A percentile compares a stretch with the other conserved stretches of the same genome.
Conservation (phyloP, 2,797 vertebrate genomes). For the Poecilia picta region DNA sequence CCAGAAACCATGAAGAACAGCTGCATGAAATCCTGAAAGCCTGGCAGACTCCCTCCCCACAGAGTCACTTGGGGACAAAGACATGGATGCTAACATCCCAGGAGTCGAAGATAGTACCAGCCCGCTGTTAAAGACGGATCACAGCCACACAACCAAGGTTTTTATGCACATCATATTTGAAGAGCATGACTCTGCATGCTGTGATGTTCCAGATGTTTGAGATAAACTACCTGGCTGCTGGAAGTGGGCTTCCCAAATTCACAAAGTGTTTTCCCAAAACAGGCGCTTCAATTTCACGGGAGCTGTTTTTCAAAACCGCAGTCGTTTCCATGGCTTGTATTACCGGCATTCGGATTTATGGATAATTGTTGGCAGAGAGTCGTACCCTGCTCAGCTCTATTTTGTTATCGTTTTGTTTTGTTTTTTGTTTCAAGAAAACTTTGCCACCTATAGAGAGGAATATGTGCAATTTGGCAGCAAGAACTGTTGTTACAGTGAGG, state of each 20-base stretch:
- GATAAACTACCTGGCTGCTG: constrained; percentile 10
- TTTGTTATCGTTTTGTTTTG: not conserved
- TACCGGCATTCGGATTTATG: constrained; percentile 61
- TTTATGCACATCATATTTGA: constrained; percentile 15
- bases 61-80: constrained; percentile 33
- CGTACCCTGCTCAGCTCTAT: constrained; percentile 46
- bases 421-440: constrained; percentile 37
- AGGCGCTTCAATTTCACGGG: constrained; percentile 31
- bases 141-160: constrained; percentile 6
- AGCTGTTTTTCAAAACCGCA: constrained; percentile 43
- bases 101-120: constrained; percentile 18
- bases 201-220: constrained; percentile 38
- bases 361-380: constrained; percentile 74
- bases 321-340: constrained; percentile 61
- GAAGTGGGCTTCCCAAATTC: constrained; percentile 4
- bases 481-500: constrained; percentile 52
- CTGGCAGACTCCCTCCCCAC: constrained; percentile 16
- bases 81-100: not conserved
- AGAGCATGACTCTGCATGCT: constrained; percentile 47
- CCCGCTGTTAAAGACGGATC: not conserved
- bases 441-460: constrained; percentile 49
- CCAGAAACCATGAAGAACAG: constrained; percentile 30
- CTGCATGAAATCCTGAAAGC: constrained; percentile 29
- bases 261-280: constrained; percentile 11
- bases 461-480: constrained; percentile 57